Base-by-base conservation (phyloP, 2,888 invertebrate species). In the Zootermopsis nevadensis region DNA sequence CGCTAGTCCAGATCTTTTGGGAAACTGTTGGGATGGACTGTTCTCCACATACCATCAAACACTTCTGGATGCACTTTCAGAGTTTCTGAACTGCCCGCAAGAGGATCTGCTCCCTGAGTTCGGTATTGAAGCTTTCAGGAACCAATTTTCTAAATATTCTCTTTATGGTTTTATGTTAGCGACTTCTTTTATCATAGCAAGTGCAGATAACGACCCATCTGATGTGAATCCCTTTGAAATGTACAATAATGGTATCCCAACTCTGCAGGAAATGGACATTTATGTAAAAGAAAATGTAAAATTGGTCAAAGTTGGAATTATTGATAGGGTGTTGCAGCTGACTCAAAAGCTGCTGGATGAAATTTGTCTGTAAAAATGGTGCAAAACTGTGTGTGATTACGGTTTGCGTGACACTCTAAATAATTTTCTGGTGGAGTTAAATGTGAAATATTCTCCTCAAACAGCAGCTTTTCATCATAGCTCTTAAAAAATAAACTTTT, bases 1-100 rank as follows among this genome's bases (percentile, higher is more conserved):
- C 66, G 88, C 89, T 1, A 88, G 86, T 0, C 85, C 86, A 0
- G 48, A 87, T 31, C 82, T 88, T 0, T 87, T 89, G 2, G 82
- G 86, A 0, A 72, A 87, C 3, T 86, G 88, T 79, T 83, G 86
- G 83, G 85, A 88, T 24, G 85, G 86, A 10, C 84, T 89, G 1
- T 86, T 88, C 48, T 85, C 84, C 60, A 83, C 86, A 12, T 89
- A 89, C 42, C 82, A 82, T 33, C 7, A 15, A 19, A 82, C 80
- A n/a, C 66, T 84, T n/a, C 67, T 82, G 33, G 76, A 80, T 19
- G 55, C 74, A 38, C 69, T 84, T 35, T 53, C 35, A 6, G 82
- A 80, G 66, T 42, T 53, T 31, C 79, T 66, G 24, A 38, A 79
- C n/a, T 77, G 77, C 24, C 22, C 72, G 8, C 48, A 74, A 30